Evolutionary conservation across 2,797 vertebrate species (phyloP).

Genomic region (Sibirionetta formosa): DNA sequence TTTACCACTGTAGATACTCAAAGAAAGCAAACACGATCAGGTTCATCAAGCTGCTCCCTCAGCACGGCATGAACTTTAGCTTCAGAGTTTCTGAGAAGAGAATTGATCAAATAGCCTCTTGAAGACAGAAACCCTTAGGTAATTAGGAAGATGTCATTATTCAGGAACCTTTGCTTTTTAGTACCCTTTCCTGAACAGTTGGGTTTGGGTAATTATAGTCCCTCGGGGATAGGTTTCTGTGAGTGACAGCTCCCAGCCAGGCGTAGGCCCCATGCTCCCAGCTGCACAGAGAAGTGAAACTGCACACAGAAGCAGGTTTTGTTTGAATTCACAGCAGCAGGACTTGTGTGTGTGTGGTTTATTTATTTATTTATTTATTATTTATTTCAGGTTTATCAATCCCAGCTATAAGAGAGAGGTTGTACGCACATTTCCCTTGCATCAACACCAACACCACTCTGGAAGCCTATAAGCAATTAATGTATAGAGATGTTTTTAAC

Average conservation of each 20-base stretch:
- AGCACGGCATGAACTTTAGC: constrained; percentile 45
- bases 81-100: neutral
- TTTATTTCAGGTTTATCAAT: constrained; percentile 31
- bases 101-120: constrained; percentile 58
- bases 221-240: neutral
- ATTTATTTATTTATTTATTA: neutral
- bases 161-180: constrained; percentile 32
- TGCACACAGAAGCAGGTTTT: constrained; percentile 62
- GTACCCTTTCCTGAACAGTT: constrained; percentile 39
- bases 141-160: constrained; percentile 44
- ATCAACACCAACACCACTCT: constrained; percentile 2
- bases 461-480: constrained; percentile 8
- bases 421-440: constrained; percentile 21
- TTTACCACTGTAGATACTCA: accelerated
- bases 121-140: constrained; percentile 30
- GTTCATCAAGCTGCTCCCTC: constrained; percentile 28
- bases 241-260: constrained; percentile 38
- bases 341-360: neutral
- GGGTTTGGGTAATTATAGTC: constrained; percentile 38
- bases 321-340: constrained; percentile 25
- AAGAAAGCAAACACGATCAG: neutral
- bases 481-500: neutral
- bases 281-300: constrained; percentile 34
- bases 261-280: neutral
- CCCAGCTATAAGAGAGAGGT: neutral